phyloP scores from a whole-genome alignment of 1,140 invertebrate species.

The Aphidius gifuensis region DNA sequence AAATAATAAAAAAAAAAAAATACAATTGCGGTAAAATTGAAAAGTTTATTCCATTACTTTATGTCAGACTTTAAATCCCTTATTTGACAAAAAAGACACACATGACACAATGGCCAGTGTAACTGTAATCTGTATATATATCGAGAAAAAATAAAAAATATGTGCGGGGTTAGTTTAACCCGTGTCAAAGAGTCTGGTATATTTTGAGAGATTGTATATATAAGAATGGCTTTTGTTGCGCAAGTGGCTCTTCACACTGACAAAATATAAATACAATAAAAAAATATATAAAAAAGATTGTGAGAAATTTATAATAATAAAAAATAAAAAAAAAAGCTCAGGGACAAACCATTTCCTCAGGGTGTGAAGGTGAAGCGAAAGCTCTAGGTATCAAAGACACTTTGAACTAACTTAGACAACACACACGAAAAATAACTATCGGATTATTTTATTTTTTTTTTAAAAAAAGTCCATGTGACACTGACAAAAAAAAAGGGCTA shows the following conservation, averaged over 20 bases:
- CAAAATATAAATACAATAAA: no score
- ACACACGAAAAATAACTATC: no score
- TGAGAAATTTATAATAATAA: no score
- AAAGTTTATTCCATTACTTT: background rate
- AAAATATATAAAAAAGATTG: no score
- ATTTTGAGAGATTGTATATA: background rate
- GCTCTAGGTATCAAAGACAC: no score
- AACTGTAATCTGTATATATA: background rate
- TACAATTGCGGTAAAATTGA: background rate
- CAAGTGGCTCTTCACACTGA: background rate
- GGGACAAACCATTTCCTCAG: no score
- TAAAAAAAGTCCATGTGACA: no score
- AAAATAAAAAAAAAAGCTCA: no score
- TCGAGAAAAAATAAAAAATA: background rate
- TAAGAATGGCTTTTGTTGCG: conserved; percentile 1
- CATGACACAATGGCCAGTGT: background rate
- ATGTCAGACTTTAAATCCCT: conserved; percentile 2
- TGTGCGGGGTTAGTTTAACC: conserved; percentile 8
- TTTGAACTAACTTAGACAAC: no score
- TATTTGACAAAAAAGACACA: background rate
- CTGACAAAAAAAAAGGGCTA: background rate
- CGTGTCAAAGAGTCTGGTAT: conserved; percentile 7
- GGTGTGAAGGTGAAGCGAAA: no score
- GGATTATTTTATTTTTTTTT: no score
- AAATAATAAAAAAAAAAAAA: background rate